Percentiles rank a stretch among this genome's conserved stretches.
Evolutionary conservation across 2,113 vertebrate genomes (phyloP).

Genomic region (Dipodomys stephensi): DNA sequence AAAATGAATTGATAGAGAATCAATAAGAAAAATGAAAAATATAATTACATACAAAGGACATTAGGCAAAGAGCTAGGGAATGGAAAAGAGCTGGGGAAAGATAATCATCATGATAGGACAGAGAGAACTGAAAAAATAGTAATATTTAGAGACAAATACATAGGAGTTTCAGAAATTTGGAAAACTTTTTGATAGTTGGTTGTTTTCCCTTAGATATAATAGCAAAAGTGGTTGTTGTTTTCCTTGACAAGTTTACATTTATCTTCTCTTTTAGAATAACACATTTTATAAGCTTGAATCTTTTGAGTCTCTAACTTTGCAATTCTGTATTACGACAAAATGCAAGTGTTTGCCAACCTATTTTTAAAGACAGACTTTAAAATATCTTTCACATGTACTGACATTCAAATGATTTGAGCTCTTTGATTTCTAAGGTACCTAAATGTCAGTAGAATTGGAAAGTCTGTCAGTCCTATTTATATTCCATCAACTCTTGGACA

Average conservation of each 20-base stretch:
- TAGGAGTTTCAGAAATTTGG: background rate
- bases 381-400: background rate
- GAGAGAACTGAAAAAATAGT: background rate
- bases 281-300: background rate
- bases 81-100: accelerated
- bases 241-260: background rate
- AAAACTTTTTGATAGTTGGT: background rate
- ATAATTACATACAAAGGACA: background rate
- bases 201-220: background rate
- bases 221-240: background rate
- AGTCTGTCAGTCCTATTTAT: conserved; percentile 70
- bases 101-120: accelerated
- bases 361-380: conserved; percentile 19
- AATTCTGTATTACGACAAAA: conserved; percentile 30
- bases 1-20: background rate
- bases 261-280: background rate
- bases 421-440: conserved; percentile 68
- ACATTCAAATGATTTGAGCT: conserved; percentile 60
- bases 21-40: background rate
- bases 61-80: background rate
- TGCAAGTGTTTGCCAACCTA: background rate
- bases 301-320: background rate
- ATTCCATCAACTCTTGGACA: conserved; percentile 48
- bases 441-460: conserved; percentile 50
- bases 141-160: background rate